Conservation (phyloP, 2,797 vertebrate species). For the Pipistrellus pipistrellus region DNA sequence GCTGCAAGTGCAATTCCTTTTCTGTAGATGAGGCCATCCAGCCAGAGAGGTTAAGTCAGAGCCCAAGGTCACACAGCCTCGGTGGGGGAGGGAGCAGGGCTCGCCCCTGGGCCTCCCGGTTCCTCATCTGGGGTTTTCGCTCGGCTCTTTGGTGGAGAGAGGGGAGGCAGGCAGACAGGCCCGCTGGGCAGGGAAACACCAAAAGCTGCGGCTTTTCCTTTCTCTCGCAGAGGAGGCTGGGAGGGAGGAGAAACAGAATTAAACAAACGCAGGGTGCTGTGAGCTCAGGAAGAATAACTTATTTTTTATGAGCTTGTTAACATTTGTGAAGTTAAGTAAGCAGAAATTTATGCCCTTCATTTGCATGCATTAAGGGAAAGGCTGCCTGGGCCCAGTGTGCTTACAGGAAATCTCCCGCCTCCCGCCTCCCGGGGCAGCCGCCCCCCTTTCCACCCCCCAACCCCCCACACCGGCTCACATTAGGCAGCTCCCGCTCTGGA, state of each 20-base stretch:
- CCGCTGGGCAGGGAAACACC: neutral
- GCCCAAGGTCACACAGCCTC: conserved; percentile 37
- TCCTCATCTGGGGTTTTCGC: neutral
- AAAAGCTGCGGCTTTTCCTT: neutral
- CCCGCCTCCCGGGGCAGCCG: neutral
- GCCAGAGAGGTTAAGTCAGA: conserved; percentile 66
- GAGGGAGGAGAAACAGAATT: conserved; percentile 74
- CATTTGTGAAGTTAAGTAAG: conserved; percentile 89
- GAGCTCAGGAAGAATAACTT: conserved; percentile 85
- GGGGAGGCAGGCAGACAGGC: neutral
- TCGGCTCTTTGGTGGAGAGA: neutral
- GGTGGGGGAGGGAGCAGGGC: neutral
- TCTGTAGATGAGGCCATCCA: conserved; percentile 28
- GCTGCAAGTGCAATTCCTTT: neutral
- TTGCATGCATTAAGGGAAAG: conserved; percentile 85
- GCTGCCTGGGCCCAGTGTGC: conserved; percentile 74
- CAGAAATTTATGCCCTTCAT: conserved; percentile 87
- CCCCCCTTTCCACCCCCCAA: neutral
- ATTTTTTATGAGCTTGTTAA: conserved; percentile 88
- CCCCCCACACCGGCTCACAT: rapidly evolving
- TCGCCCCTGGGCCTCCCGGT: neutral
- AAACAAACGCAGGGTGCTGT: conserved; percentile 80
- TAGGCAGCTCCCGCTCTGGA: neutral
- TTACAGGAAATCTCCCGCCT: conserved; percentile 79
- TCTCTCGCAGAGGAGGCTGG: neutral